Evolutionary conservation across 2,888 invertebrate genomes (phyloP).

Genomic region (Melangyna quadrimaculata): DNA sequence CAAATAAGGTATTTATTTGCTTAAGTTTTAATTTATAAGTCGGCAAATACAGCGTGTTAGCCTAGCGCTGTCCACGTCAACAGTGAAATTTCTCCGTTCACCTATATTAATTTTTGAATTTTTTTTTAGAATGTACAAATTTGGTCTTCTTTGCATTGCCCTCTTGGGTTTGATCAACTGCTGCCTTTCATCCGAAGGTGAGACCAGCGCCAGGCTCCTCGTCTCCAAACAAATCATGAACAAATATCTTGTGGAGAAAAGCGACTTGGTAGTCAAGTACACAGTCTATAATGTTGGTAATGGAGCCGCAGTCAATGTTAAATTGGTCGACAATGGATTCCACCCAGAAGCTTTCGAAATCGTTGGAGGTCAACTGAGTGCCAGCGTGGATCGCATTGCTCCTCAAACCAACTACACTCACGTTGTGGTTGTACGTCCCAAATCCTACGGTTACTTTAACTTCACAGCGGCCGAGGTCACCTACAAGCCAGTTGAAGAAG

Average conservation of each 20-base stretch:
- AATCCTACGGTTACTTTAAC: constrained; percentile 96
- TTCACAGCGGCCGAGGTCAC: constrained; percentile 97
- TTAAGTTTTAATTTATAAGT: constrained; percentile 43
- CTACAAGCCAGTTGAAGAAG: constrained; percentile 93
- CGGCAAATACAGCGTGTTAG: background rate
- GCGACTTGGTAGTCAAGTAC: constrained; percentile 97
- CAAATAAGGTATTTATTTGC: background rate
- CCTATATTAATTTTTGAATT: constrained; percentile 73
- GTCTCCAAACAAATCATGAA: constrained; percentile 97
- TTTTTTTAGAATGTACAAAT: constrained; percentile 73
- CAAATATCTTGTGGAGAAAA: constrained; percentile 96
- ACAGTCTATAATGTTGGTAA: constrained; percentile 96
- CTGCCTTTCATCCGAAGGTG: constrained; percentile 83
- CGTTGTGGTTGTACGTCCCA: constrained; percentile 94
- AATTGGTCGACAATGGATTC: constrained; percentile 93
- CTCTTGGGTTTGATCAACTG: constrained; percentile 76
- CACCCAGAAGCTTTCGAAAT: constrained; percentile 94
- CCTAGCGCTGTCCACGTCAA: constrained; percentile 56
- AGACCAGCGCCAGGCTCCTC: constrained; percentile 90
- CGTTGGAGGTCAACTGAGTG: constrained; percentile 92
- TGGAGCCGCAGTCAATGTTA: constrained; percentile 93
- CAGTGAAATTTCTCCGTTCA: constrained; percentile 36
- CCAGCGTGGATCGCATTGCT: constrained; percentile 93
- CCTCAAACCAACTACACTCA: constrained; percentile 97
- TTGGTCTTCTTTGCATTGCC: constrained; percentile 71